Base-by-base conservation (phyloP, 2,888 invertebrate species). In the Mesorhabditis spiculigera region DNA sequence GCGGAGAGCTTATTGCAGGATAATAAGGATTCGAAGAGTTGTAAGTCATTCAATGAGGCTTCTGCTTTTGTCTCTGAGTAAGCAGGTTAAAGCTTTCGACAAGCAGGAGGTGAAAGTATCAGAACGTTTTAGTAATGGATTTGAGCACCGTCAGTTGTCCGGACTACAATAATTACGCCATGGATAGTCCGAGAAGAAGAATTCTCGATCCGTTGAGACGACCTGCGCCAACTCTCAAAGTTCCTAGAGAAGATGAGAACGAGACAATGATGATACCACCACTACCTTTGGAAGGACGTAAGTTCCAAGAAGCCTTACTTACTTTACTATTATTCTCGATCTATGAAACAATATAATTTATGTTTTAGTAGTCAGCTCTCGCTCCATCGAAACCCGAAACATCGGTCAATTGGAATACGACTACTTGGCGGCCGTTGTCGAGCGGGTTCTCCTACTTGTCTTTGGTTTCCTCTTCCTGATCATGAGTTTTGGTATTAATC, bases 381-480 rank as follows among this genome's bases (percentile, higher is more conserved):
- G 58, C 58, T 50, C 58, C 8, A n/a, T n/a, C 1, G 58, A 45
- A 6, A 44, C 41, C 4, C 45, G 66, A 1, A 66, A n/a, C 5
- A n/a, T 66, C n/a, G 66, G 44, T 3, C 45, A 66, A 45, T 41
- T 66, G n/a, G 66, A 66, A 45, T 66, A 45, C 66, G 66, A 66
- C 66, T 66, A 45, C 44, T 45, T 66, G 66, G 66, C 66, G 16
- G 66, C 66, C 16, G 66, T 66, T 10, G 66, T 66, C n/a, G 66
- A 66, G 43, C 66, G 66, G 13, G 41, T 43, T 45, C 45, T 66
- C 13, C 66, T 66, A 13, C 16, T 66, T 5, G 6, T 45, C 1
- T 66, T 66, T 28, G n/a, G 43, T 6, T 16, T 66, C 41, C 45
- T 66, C 6, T 66, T 66, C 45, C n/a, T 45, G 8, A 10, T 66